phyloP scores from a whole-genome alignment of 37 sponge, comb jelly and placozoan genomes.

The Bolinopsis microptera region DNA sequence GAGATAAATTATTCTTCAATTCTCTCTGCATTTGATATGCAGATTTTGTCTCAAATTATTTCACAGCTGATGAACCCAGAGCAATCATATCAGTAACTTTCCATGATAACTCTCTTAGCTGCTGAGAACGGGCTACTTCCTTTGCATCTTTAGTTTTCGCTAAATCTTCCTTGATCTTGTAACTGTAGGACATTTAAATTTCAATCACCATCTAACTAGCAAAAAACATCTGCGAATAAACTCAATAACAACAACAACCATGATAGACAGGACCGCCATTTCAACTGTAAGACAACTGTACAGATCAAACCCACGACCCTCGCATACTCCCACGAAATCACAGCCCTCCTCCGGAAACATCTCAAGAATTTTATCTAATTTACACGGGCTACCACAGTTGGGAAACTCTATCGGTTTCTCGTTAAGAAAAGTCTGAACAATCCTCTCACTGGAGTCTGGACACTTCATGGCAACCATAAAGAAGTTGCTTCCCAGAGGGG shows the following conservation, averaged over 20 bases:
- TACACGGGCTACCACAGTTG: neutral
- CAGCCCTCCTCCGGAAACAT: neutral
- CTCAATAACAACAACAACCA: neutral
- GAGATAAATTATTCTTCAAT: too few relatives aligned
- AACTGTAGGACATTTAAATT: too few relatives aligned
- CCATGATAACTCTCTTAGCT: constrained; percentile 22
- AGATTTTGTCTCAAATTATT: constrained; percentile 32
- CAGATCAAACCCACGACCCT: neutral
- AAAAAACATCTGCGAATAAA: neutral
- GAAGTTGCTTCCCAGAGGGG: constrained; percentile 28
- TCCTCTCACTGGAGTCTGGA: neutral
- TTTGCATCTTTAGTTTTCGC: neutral
- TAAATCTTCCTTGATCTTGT: constrained; percentile 20
- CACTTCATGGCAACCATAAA: constrained; percentile 38
- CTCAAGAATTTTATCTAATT: neutral
- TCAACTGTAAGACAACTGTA: neutral
- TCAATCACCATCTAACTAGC: too few relatives aligned
- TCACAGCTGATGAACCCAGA: constrained; percentile 12
- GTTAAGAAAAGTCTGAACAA: constrained; percentile 25
- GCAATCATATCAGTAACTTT: constrained; percentile 33
- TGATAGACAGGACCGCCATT: neutral
- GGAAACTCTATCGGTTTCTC: constrained; percentile 10
- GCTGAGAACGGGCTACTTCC: neutral
- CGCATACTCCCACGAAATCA: constrained; percentile 36
- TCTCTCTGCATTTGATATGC: constrained; percentile 2